A percentile compares a stretch with the other conserved stretches of the same genome.
These are phyloP conservation scores for Artemisiospiza belli DNA, from an alignment of 2,113 vertebrate species.

Conservation along the genomic window DNA sequence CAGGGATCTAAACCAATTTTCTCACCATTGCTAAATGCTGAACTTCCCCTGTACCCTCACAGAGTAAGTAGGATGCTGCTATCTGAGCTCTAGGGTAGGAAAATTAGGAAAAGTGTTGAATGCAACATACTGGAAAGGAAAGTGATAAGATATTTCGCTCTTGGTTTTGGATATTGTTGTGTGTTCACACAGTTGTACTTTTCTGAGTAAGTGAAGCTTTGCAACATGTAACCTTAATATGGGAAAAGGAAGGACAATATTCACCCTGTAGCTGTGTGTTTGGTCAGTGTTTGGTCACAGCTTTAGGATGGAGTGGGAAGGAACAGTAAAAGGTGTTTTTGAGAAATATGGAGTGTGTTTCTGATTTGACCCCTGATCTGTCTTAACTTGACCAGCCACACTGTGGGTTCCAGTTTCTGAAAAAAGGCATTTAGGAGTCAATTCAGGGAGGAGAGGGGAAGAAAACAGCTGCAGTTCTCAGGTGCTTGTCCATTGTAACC, in stretches of 20 bases:
- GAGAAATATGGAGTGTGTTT: neutral
- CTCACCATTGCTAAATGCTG: constrained; percentile 12
- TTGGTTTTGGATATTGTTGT: neutral
- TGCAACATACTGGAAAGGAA: neutral
- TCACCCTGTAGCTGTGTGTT: neutral
- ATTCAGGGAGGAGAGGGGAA: neutral
- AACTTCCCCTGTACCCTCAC: neutral
- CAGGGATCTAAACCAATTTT: constrained; percentile 31
- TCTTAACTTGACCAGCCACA: neutral
- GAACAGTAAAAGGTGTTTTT: neutral
- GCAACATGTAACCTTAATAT: neutral
- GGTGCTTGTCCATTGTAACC: neutral
- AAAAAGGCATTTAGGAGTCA: neutral
- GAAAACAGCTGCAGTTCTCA: neutral
- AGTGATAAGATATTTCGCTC: neutral
- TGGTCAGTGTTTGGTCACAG: neutral
- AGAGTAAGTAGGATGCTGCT: neutral
- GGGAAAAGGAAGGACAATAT: neutral
- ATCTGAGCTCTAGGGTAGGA: neutral
- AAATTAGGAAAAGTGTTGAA: neutral
- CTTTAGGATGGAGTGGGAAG: neutral
- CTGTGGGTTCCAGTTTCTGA: neutral
- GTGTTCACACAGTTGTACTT: neutral
- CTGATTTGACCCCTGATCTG: neutral
- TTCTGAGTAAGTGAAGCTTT: neutral